Evolutionary conservation across 2,113 vertebrate genomes (phyloP), one percentile per base, ranked within the genome.

Genomic region (Callithrix jacchus): DNA sequence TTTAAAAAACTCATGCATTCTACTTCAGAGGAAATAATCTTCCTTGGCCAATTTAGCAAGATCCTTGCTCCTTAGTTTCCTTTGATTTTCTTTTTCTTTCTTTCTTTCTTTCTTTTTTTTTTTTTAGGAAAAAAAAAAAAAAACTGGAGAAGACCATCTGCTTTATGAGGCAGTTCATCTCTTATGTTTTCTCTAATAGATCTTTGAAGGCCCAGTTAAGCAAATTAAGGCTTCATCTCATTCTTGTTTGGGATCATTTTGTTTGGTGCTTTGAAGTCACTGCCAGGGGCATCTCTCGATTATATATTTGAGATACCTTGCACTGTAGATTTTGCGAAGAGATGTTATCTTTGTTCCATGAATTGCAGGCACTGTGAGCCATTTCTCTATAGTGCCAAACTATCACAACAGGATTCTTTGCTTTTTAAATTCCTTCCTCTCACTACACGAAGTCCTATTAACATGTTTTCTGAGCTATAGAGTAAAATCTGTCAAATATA

Each of bases 41-140:
- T 96, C 68, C 81, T 58, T 96, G 88, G 94, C 73, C 49, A 96
- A 90, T 94, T 97, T 97, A 96, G 76, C 93, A 94, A 93, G 47
- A 94, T 96, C 42, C 0, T 3, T 90, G 70, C n/a, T 87, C 4
- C 30, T 92, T 54, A 23, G 5, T 98, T 97, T 77, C 80, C 93
- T 97, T 96, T 89, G 95, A 35, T 93, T 84, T 70, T 86, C 96
- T 71, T 35, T 5, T 97, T 64, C 30, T 64, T 64, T 64, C 27
- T 58, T 64, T 64, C 27, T 58, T 58, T 56, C 3, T 58, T 27
- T 42, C 40, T 42, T 42, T 61, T 61, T 64, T 64, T 32, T 52
- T 52, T 14, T 49, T 49, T 49, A 49, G 81, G 80, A 52, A 52
- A 42, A 79, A 8, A 37, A 23, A 17, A 45, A 35, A 40, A 49